phyloP scores from a whole-genome alignment of 1,140 invertebrate species.

The Cotesia typhae region DNA sequence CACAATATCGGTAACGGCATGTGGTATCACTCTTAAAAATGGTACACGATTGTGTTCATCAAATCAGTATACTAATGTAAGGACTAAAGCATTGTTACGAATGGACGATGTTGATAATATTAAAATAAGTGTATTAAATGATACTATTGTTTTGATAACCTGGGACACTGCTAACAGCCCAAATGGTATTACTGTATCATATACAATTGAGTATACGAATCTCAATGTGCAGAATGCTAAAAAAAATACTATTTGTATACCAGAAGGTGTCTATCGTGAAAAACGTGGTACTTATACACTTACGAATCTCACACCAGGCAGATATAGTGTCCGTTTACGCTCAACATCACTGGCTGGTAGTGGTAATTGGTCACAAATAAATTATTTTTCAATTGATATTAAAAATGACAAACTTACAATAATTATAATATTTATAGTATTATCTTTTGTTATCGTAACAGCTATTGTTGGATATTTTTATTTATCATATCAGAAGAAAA shows the following conservation, averaged over 20 bases:
- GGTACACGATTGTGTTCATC: conserved; percentile 48
- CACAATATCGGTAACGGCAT: conserved; percentile 65
- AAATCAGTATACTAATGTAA: conserved; percentile 50
- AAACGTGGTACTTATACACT: conserved; percentile 38
- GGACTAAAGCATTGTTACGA: conserved; percentile 51
- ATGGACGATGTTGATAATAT: conserved; percentile 59
- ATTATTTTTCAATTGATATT: conserved; percentile 45
- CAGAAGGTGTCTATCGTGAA: not conserved
- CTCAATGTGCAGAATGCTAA: conserved; percentile 53
- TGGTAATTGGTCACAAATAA: conserved; percentile 64
- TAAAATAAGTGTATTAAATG: conserved; percentile 43
- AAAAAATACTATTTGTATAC: conserved; percentile 47
- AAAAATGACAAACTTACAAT: conserved; percentile 36
- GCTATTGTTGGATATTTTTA: not conserved
- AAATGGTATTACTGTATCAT: conserved; percentile 73
- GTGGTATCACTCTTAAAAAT: conserved; percentile 53
- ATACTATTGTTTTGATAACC: conserved; percentile 58
- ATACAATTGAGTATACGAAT: conserved; percentile 68
- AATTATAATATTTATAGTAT: conserved; percentile 29
- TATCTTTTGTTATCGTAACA: conserved; percentile 21
- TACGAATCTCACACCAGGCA: conserved; percentile 68
- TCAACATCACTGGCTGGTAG: conserved; percentile 72
- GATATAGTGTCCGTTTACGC: conserved; percentile 71
- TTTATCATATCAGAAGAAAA: conserved; percentile 41
- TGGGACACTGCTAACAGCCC: conserved; percentile 72